Evolutionary conservation across 2,888 invertebrate genomes (phyloP), one percentile per base, ranked within the genome.

Genomic region (Sepioteuthis lessoniana): DNA sequence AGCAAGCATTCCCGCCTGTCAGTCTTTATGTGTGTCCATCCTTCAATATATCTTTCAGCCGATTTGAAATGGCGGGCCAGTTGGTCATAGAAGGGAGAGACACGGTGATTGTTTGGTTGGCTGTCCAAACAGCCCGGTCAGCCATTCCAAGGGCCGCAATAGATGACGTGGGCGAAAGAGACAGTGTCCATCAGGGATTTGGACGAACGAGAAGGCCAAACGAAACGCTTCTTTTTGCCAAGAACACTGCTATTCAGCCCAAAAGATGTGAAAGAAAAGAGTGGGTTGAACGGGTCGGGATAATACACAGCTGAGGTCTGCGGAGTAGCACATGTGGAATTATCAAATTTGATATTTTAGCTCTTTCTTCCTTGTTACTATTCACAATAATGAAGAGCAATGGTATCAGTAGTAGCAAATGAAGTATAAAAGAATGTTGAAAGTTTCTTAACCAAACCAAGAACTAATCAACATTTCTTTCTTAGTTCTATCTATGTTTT

Each of bases 21-120:
- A 76, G 76, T n/a, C 76, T 76, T 76, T 76, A 76, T 76, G 76
- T n/a, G 76, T 76, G 76, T n/a, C n/a, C 76, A 76, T 76, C 76
- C 76, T n/a, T n/a, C 76, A 76, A 76, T 35, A 76, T 76, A 76
- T 76, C 76, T 76, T 76, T 76, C 76, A 76, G 76, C n/a, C 76
- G 31, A 76, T 76, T 76, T 76, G 76, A 76, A 76, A 76, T 76
- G 76, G 76, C 76, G 1, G n/a, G n/a, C 76, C n/a, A 16, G 76
- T 76, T 10, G 76, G n/a, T 35, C 16, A 13, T n/a, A n/a, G n/a
- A 76, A 35, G 76, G n/a, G 76, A n/a, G 76, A 35, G n/a, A 16
- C 55, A 21, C 25, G 55, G 25, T 55, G 76, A n/a, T 76, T 76
- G 76, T 76, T 76, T 76, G n/a, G n/a, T 76, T 76, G 76, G 76